Base-by-base conservation (phyloP, 2,888 invertebrate species). In the Agrochola lota region DNA sequence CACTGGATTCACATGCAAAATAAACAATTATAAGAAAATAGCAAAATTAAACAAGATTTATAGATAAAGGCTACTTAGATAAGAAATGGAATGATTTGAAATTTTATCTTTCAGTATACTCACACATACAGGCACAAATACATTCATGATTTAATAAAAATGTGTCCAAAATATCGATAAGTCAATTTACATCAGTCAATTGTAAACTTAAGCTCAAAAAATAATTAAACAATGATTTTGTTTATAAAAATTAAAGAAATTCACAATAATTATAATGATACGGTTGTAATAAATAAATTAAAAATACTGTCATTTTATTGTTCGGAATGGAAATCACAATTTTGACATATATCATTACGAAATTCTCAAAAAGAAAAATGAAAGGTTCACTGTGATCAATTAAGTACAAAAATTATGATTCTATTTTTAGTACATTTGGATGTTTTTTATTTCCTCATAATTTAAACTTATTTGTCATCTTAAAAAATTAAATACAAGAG, bases 401-500 rank as follows among this genome's bases (percentile, higher is more conserved):
- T 96, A 96, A 96, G 96, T 96, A 96, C 96, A 96, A 94, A 93
- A 93, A 91, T 93, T 91, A 93, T 92, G 91, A 90, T 89, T 91
- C 88, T 91, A 90, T 91, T 91, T 89, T 89, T 92, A 92, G 90
- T 85, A 89, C 86, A 90, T 92, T 92, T 91, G 92, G 91, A 91
- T 91, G 91, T 91, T 91, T 89, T 89, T 88, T 89, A 89, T 91
- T 90, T 92, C 90, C 93, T 92, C 95, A 96, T 96, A 95, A 95
- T 96, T 96, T 95, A 93, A 94, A 94, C 94, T 94, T 95, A 96
- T 94, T 96, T 96, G 96, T 96, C 96, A 95, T 93, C 95, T 95
- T 96, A 96, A 94, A 96, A 96, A 96, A 96, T 96, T 96, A 96
- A 96, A 96, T 95, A 96, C 94, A 94, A 95, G 95, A 94, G 95